Evolutionary conservation across 2,888 invertebrate species (phyloP).

Genomic region (Blomia tropicalis): DNA sequence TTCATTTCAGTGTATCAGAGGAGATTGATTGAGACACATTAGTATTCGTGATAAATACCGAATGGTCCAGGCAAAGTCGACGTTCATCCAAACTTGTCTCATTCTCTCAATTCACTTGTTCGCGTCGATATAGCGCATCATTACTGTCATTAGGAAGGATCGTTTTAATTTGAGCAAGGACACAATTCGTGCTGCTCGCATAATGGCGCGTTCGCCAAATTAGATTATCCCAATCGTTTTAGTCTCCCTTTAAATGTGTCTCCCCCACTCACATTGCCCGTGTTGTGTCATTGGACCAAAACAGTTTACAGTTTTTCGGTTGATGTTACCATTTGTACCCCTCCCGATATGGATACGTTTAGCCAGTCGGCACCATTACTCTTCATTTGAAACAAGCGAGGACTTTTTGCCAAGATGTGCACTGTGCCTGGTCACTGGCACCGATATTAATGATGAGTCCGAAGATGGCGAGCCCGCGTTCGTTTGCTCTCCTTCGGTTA

Average conservation of each 20-base stretch:
- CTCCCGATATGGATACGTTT: no score
- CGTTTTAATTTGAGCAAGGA: constrained; percentile 1
- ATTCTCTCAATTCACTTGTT: no score
- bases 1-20: not conserved
- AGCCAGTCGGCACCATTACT: constrained; percentile 10
- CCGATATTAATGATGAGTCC: not conserved
- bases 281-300: no score
- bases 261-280: no score
- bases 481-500: not conserved
- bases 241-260: no score
- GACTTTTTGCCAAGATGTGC: not conserved
- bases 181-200: not conserved
- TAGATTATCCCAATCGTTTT: not conserved
- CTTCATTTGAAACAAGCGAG: constrained; percentile 6
- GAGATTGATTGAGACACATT: constrained; percentile 13
- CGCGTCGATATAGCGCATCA: not conserved
- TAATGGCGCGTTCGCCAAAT: not conserved
- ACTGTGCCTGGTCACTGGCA: not conserved
- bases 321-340: no score
- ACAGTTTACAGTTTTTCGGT: no score
- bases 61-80: not conserved
- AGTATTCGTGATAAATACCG: constrained; percentile 14
- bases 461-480: not conserved
- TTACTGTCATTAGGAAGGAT: not conserved
- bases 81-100: not conserved